Percentiles rank a stretch among this genome's conserved stretches.
Evolutionary conservation across 2,888 invertebrate genomes (phyloP).

Genomic region (Drosophila pullipes): DNA sequence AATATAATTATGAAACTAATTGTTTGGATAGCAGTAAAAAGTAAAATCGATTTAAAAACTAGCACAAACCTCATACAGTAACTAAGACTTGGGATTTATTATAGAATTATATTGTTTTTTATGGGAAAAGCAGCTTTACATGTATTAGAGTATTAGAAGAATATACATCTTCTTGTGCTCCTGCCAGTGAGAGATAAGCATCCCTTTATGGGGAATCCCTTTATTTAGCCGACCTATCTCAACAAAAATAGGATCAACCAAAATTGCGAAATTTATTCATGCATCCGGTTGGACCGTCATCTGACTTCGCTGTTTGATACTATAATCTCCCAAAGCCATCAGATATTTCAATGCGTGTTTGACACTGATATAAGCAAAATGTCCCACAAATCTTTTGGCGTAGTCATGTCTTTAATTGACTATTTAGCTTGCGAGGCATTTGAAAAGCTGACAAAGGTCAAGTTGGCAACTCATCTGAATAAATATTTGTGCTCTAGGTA

Average conservation of each 20-base stretch:
- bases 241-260: neutral
- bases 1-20: neutral
- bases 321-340: neutral
- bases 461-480: constrained; percentile 45
- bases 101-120: no score
- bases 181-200: neutral
- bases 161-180: neutral
- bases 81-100: neutral
- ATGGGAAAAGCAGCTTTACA: no score
- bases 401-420: constrained; percentile 29
- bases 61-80: neutral
- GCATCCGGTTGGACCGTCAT: neutral
- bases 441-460: constrained; percentile 53
- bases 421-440: constrained; percentile 23
- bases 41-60: neutral
- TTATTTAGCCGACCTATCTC: neutral
- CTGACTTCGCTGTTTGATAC: neutral
- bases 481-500: constrained; percentile 34
- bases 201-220: neutral
- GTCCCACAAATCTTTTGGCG: neutral
- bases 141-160: no score
- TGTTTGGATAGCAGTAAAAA: neutral
- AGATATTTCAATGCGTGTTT: neutral
- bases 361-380: constrained; percentile 4
- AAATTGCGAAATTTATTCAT: neutral